Evolutionary conservation across 2,888 invertebrate species (phyloP).

Genomic region (Parnassius glacialis): DNA sequence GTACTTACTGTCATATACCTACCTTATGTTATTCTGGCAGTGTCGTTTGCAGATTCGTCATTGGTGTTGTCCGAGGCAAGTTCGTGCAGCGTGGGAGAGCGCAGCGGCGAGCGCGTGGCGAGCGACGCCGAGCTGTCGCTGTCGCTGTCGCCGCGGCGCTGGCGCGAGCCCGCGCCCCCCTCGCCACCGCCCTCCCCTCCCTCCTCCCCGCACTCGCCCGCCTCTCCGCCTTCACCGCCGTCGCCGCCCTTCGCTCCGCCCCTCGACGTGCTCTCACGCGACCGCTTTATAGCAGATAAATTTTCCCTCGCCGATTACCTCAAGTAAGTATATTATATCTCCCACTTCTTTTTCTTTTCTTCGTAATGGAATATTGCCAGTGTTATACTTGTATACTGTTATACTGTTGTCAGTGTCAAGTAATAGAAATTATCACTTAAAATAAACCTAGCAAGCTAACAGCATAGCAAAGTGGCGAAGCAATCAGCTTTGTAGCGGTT

Average conservation of each 20-base stretch:
- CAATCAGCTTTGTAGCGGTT: too few relatives aligned
- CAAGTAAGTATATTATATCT: constrained; percentile 25
- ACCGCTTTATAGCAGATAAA: constrained; percentile 51
- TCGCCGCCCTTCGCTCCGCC: constrained; percentile 7
- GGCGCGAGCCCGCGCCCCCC: constrained; percentile 26
- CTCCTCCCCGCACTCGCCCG: constrained; percentile 1
- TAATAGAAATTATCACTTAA: too few relatives aligned
- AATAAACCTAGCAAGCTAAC: too few relatives aligned
- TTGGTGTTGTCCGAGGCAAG: constrained; percentile 30
- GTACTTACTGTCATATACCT: too few relatives aligned
- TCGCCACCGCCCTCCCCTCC: constrained; percentile 1
- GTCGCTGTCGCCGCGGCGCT: constrained; percentile 26
- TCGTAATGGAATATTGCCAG: too few relatives aligned
- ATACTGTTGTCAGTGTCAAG: too few relatives aligned
- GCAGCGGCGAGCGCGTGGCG: constrained; percentile 14
- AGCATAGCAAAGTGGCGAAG: too few relatives aligned
- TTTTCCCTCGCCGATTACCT: constrained; percentile 41
- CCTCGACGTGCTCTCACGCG: constrained; percentile 30
- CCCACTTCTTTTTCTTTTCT: too few relatives aligned
- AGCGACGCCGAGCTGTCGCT: constrained; percentile 15
- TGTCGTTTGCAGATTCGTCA: constrained; percentile 34
- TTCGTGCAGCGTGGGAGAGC: background rate
- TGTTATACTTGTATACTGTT: too few relatives aligned
- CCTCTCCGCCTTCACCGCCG: constrained; percentile 6
- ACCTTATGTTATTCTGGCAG: too few relatives aligned